Evolutionary conservation across 2,113 vertebrate genomes (phyloP), one percentile per base, ranked within the genome.

Genomic region (Zosterops lateralis): DNA sequence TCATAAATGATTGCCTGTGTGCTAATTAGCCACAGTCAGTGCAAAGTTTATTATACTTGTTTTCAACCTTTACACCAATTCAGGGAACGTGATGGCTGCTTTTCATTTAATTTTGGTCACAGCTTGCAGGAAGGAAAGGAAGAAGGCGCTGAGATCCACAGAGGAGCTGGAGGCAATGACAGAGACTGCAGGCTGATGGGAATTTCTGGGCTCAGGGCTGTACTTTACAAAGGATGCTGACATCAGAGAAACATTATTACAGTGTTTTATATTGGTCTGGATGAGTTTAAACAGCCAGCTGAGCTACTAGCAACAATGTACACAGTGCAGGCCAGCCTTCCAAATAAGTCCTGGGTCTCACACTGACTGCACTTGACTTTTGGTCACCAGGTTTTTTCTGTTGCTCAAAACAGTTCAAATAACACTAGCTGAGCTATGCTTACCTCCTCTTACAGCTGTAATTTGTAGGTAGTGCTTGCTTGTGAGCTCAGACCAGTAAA

Each of bases 101-200:
- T 95, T 92, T 94, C 40, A 86, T 93, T 89, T 90, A 88, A 73
- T 62, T 65, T 93, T 84, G 44, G 62, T 95, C 53, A 42, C 38
- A 85, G 54, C 25, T 90, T 91, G 38, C 42, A 73, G 74, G 31
- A 85, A 15, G 54, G 31, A 50, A 87, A 91, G 44, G 31, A 71
- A 71, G 40, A 84, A 87, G 91, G 24, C 32, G 28, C 67, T 76
- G 57, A 84, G 51, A 54, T 92, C 31, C 87, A 48, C 66, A 62
- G 45, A 84, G 36, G 60, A 70, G 25, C 54, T 60, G 53, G 58
- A 84, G 45, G 54, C 66, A 89, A 21, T 79, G 84, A 51, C 74
- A 85, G 17, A 82, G 24, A 26, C 45, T 82, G 58, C 53, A 87
- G 48, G 48, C 51, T 82, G 36, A 42, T 84, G 54, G 60, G 77